phyloP scores from a whole-genome alignment of 2,797 vertebrate species.

The Chromis chromis region DNA sequence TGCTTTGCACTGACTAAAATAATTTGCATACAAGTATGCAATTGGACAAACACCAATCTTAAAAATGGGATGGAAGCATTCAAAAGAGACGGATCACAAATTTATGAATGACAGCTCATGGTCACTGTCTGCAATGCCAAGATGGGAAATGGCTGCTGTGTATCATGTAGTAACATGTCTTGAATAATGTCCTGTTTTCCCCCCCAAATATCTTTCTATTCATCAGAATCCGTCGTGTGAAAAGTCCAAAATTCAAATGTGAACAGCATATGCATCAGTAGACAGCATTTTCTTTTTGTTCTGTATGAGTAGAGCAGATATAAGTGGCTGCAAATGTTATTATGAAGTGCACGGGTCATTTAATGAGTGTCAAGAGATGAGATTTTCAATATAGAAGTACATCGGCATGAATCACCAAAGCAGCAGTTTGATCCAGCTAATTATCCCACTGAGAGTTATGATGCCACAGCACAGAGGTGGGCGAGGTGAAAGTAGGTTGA shows the following conservation, averaged over 20 bases:
- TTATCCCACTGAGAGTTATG: slow-evolving; percentile 29
- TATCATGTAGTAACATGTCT: background rate
- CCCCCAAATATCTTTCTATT: background rate
- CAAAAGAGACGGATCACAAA: background rate
- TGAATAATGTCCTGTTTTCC: background rate
- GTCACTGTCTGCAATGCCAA: slow-evolving; percentile 17
- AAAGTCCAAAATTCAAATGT: background rate
- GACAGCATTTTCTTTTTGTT: background rate
- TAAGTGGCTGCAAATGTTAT: slow-evolving; percentile 24
- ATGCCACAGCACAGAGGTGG: slow-evolving; percentile 14
- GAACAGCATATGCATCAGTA: background rate
- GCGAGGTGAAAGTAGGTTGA: slow-evolving; percentile 13
- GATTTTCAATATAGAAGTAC: slow-evolving; percentile 24
- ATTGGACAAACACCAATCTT: slow-evolving; percentile 43
- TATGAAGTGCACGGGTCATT: slow-evolving; percentile 31
- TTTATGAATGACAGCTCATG: slow-evolving; percentile 47
- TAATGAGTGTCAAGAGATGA: slow-evolving; percentile 19
- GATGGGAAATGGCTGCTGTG: slow-evolving; percentile 1
- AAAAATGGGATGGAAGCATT: slow-evolving; percentile 23
- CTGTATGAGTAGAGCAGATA: background rate
- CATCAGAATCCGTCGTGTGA: background rate
- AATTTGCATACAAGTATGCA: slow-evolving; percentile 38
- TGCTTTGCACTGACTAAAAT: slow-evolving; percentile 32
- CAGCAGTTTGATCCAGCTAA: slow-evolving; percentile 31
- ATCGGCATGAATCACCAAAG: slow-evolving; percentile 32